Conservation (phyloP, 2,113 vertebrate genomes). For the Neodontobutis hainanensis region DNA sequence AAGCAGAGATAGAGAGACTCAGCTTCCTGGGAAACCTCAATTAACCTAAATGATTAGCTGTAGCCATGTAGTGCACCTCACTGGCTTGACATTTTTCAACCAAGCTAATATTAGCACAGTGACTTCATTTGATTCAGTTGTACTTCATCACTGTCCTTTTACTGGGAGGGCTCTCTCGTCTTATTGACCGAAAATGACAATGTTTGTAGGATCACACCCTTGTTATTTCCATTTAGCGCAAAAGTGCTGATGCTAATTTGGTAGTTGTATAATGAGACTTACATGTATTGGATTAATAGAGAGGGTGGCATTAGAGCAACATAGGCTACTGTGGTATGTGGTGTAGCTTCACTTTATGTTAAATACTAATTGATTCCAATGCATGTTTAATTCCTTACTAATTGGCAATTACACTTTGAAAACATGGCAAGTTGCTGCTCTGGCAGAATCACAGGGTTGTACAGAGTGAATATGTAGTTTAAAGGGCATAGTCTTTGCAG, state of each 20-base stretch:
- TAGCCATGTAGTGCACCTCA: constrained; percentile 44
- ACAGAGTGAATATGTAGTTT: constrained; percentile 64
- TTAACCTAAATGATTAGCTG: constrained; percentile 79
- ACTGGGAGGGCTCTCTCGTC: constrained; percentile 43
- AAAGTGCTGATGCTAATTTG: constrained; percentile 68
- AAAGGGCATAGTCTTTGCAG: constrained; percentile 73
- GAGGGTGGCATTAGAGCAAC: constrained; percentile 36
- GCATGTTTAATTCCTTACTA: constrained; percentile 74
- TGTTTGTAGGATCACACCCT: constrained; percentile 49
- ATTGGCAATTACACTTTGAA: constrained; percentile 69
- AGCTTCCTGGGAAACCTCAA: constrained; percentile 71
- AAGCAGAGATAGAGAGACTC: constrained; percentile 36
- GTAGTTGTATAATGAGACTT: constrained; percentile 59
- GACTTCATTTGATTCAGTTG: constrained; percentile 57
- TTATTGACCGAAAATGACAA: constrained; percentile 66
- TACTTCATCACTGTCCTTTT: constrained; percentile 68
- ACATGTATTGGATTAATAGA: constrained; percentile 72
- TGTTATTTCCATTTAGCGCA: constrained; percentile 41
- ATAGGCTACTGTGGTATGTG: constrained; percentile 46
- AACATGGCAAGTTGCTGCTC: constrained; percentile 54
- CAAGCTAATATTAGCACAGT: constrained; percentile 72
- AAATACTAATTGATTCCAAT: constrained; percentile 74
- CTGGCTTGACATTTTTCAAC: constrained; percentile 68
- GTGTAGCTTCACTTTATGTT: constrained; percentile 70
- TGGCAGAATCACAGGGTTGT: constrained; percentile 41